These are phyloP conservation scores for Ormyrus labotus DNA, from an alignment of 2,888 invertebrate genomes.

Conservation along the genomic window DNA sequence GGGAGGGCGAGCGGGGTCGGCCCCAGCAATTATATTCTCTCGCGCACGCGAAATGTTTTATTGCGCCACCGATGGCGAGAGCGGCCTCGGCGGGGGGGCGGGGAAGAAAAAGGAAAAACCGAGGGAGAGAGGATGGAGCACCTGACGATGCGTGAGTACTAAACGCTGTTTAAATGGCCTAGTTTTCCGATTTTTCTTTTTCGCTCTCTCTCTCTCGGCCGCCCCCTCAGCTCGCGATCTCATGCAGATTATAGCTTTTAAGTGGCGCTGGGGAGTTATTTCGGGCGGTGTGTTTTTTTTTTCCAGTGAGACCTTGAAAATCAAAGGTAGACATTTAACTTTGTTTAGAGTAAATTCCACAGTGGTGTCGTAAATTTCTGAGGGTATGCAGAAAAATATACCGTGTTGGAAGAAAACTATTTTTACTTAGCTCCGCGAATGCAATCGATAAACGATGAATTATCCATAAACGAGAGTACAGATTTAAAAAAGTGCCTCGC, in stretches of 20 bases:
- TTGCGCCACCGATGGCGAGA: conserved; percentile 61
- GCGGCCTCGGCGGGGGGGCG: background rate
- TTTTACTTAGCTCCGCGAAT: no score
- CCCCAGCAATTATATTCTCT: conserved; percentile 73
- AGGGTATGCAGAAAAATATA: no score
- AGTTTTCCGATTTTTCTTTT: conserved; percentile 38
- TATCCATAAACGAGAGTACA: no score
- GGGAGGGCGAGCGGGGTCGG: conserved; percentile 62
- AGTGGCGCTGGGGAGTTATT: no score
- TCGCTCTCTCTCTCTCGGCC: background rate
- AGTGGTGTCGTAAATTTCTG: no score
- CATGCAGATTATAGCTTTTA: no score
- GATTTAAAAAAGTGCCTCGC: background rate
- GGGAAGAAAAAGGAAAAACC: background rate
- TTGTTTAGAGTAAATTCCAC: no score
- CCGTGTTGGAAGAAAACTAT: no score
- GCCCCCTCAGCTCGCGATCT: conserved; percentile 13
- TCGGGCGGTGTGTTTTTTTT: no score
- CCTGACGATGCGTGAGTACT: conserved; percentile 41
- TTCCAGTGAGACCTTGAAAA: no score
- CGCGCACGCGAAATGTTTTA: conserved; percentile 73
- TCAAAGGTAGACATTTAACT: no score
- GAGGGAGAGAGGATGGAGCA: conserved; percentile 44
- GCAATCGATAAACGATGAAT: no score
- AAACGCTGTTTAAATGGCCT: conserved; percentile 44